Conservation (phyloP, 2,888 invertebrate species). For the Yponomeuta evonymella region DNA sequence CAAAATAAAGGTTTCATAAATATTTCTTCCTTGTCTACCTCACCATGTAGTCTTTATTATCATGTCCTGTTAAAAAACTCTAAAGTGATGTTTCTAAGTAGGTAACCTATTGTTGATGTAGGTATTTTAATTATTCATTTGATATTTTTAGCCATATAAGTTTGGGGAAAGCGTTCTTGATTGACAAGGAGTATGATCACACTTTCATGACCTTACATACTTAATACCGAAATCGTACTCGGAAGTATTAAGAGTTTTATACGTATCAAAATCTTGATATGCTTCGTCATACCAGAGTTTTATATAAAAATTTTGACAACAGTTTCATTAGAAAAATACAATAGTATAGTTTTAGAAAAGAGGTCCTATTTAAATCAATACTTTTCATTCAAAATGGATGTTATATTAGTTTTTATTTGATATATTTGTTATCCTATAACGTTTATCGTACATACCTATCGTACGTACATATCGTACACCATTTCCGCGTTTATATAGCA, state of each 20-base stretch:
- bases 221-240: neutral
- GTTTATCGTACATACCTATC: too few species aligned
- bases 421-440: too few species aligned
- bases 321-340: neutral
- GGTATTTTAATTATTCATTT: neutral
- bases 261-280: neutral
- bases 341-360: neutral
- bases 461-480: too few species aligned
- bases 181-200: neutral
- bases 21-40: neutral
- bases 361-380: too few species aligned
- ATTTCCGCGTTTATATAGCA: too few species aligned
- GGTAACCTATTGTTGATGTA: neutral
- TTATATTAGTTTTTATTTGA: too few species aligned
- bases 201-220: neutral
- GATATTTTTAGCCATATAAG: neutral
- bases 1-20: slow-evolving; percentile 20
- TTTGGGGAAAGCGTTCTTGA: neutral
- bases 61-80: neutral
- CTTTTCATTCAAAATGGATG: too few species aligned
- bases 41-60: neutral
- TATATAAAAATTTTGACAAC: neutral
- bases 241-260: neutral
- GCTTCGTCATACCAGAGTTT: neutral
- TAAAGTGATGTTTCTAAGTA: too few species aligned